Conservation (phyloP, 1,140 invertebrate species). For the Semibalanus balanoides region DNA sequence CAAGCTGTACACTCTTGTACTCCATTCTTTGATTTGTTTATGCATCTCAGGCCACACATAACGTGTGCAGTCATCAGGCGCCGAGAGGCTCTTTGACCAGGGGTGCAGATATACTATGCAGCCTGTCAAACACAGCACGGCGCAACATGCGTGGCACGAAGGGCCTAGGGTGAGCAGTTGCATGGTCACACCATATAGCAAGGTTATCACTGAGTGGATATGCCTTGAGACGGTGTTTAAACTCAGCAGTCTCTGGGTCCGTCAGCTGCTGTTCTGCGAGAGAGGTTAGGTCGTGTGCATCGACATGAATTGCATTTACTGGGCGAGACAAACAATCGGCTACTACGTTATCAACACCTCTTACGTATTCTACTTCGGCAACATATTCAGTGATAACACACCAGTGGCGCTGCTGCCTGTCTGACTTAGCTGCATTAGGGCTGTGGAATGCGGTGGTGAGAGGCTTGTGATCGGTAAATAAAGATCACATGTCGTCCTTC, state of each 20-base stretch:
- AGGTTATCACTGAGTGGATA: conserved; percentile 4
- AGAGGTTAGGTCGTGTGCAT: background rate
- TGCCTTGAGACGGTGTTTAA: background rate
- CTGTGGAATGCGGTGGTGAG: conserved; percentile 5
- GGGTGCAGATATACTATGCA: too few species aligned
- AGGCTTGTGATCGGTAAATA: conserved; percentile 16
- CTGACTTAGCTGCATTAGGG: background rate
- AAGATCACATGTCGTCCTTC: conserved; percentile 3
- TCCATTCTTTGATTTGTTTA: background rate
- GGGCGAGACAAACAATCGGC: background rate
- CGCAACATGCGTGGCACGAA: background rate
- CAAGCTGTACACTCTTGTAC: too few species aligned
- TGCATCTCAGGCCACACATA: background rate
- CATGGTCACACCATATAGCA: background rate
- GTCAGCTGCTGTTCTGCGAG: background rate
- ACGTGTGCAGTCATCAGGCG: background rate
- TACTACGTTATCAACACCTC: background rate
- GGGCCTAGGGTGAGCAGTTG: background rate
- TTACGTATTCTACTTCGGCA: background rate
- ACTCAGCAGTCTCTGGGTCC: background rate
- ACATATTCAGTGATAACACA: background rate
- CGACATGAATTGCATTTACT: background rate
- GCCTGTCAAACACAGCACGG: too few species aligned
- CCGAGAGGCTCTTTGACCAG: conserved; percentile 1
- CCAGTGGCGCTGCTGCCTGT: background rate